Base-by-base conservation (phyloP, 2,888 invertebrate species). In the Meganola albula region DNA sequence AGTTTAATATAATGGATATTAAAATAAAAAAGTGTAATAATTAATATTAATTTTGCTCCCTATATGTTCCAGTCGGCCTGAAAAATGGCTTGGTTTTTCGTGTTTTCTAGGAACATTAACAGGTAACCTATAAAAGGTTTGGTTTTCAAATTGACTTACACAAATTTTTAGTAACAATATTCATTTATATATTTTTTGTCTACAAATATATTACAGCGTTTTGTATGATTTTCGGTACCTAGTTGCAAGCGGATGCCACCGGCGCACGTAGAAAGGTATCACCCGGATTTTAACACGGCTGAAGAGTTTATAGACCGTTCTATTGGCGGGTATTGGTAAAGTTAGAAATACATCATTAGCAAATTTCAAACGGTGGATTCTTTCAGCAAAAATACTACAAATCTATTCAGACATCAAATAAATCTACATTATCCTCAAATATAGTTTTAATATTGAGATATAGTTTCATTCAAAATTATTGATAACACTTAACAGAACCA, bases 211-310 rank as follows among this genome's bases (percentile, higher is more conserved):
- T 16, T 16, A 6, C 4, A 16, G 16, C 16, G 4, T 16, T 16
- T 6, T 16, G 6, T n/a, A n/a, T n/a, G n/a, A n/a, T n/a, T n/a
- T n/a, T 49, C 37, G 40, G 61, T 58, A 49, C 62, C 49, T 62
- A 66, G 64, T 53, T 53, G 52, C 55, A 45, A 27, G 54, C 40
- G 55, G 45, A 46, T 33, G n/a, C n/a, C n/a, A n/a, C 28, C 18
- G 48, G 48, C 16, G 48, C 23, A 35, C 49, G 56, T 31, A 32
- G 32, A 40, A 53, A 67, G 67, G 67, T 66, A 58, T 35, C 22
- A 20, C 26, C 25, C 30, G 33, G 48, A 48, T 44, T 37, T 48
- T 40, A 16, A 40, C 31, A 30, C 24, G 34, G 38, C 24, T 24
- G 46, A 25, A 22, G 13, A 25, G 24, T 10, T 37, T 31, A 1